phyloP scores from a whole-genome alignment of 1,140 invertebrate species.

The Drosophila cardini region DNA sequence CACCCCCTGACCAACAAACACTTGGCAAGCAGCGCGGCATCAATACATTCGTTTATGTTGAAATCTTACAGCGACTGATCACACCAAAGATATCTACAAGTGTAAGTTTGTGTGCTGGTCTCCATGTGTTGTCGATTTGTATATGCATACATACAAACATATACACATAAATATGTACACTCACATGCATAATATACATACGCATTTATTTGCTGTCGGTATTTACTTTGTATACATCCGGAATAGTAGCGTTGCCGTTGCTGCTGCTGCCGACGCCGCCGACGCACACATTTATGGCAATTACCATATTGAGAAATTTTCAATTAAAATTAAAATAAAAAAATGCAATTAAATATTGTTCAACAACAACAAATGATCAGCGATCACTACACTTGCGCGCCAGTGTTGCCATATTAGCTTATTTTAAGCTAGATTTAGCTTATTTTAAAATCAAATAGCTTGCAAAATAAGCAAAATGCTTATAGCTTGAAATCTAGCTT shows the following conservation, averaged over 20 bases:
- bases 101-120: constrained; percentile 14
- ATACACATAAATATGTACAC: constrained; percentile 16
- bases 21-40: constrained; percentile 58
- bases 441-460: too few relatives aligned
- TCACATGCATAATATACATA: constrained; percentile 9
- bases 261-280: constrained; percentile 46
- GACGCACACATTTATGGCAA: constrained; percentile 73
- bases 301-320: constrained; percentile 83
- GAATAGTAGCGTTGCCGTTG: constrained; percentile 62
- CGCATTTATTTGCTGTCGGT: constrained; percentile 46
- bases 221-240: constrained; percentile 79
- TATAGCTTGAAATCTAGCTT: too few relatives aligned
- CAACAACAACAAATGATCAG: background rate
- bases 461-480: too few relatives aligned
- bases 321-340: constrained; percentile 67
- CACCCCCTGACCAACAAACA: constrained; percentile 17
- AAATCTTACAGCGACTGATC: constrained; percentile 55
- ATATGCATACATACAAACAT: constrained; percentile 19
- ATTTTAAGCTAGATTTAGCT: too few relatives aligned
- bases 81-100: constrained; percentile 39
- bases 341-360: background rate
- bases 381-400: constrained; percentile 11
- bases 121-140: constrained; percentile 54
- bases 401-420: too few relatives aligned
- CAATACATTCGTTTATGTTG: constrained; percentile 69